A percentile compares a stretch with the other conserved stretches of the same genome.
Conservation (phyloP, 2,888 invertebrate species). For the Pseudococcus longispinus region DNA sequence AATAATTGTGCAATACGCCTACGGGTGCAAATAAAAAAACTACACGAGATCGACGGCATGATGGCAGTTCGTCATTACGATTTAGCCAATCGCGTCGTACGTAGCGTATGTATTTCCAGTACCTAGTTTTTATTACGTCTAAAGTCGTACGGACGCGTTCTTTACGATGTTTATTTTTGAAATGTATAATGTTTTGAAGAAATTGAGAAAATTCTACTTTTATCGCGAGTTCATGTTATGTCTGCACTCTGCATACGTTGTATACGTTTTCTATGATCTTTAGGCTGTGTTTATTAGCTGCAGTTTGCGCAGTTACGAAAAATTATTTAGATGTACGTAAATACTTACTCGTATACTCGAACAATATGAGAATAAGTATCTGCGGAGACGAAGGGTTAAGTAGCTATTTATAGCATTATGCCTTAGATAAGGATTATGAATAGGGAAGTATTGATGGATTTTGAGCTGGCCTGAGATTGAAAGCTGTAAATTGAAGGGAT, state of each 20-base stretch:
- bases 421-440: background rate
- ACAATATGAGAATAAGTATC: background rate
- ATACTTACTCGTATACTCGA: background rate
- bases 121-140: background rate
- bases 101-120: conserved; percentile 1
- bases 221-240: background rate
- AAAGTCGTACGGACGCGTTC: background rate
- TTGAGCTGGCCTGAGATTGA: no score
- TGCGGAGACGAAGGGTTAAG: background rate
- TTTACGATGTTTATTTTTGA: conserved; percentile 40
- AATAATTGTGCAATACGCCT: conserved; percentile 36
- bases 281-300: background rate
- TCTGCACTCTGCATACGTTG: background rate
- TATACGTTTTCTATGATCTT: background rate
- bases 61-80: background rate
- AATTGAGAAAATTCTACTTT: background rate
- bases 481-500: no score
- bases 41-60: background rate
- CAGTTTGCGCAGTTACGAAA: background rate
- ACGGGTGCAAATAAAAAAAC: background rate
- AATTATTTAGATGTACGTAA: background rate
- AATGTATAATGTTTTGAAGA: conserved; percentile 35
- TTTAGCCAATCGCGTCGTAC: background rate
- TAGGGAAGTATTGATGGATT: no score
- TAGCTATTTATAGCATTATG: background rate